phyloP scores from a whole-genome alignment of 2,888 invertebrate genomes.

The Spicauda simplicius region DNA sequence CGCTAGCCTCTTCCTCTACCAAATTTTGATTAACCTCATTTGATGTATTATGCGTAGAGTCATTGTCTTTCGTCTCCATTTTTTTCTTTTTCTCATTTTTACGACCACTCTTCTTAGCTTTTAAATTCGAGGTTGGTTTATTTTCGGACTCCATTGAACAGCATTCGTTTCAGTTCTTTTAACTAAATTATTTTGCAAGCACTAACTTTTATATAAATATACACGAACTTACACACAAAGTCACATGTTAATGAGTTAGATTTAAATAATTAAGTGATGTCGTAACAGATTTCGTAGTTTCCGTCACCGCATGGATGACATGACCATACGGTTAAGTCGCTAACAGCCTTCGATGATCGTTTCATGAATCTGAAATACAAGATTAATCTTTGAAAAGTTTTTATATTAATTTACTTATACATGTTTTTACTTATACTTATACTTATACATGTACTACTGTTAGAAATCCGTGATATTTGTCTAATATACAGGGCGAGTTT shows the following conservation, averaged over 20 bases:
- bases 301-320: conserved; percentile 66
- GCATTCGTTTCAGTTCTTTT: conserved; percentile 57
- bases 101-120: conserved; percentile 59
- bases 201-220: conserved; percentile 27
- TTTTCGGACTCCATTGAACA: conserved; percentile 75
- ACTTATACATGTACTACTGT: no score
- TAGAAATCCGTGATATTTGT: no score
- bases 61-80: conserved; percentile 52
- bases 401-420: background rate
- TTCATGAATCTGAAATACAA: conserved; percentile 63
- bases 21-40: conserved; percentile 55
- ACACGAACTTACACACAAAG: conserved; percentile 55
- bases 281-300: conserved; percentile 56
- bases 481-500: no score
- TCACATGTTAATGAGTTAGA: conserved; percentile 61
- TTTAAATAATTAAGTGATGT: conserved; percentile 61
- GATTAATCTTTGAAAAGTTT: conserved; percentile 35
- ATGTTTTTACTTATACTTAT: background rate
- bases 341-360: conserved; percentile 58
- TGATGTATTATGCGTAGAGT: conserved; percentile 42
- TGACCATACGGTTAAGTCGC: conserved; percentile 52
- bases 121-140: conserved; percentile 55
- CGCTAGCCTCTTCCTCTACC: conserved; percentile 44
- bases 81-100: conserved; percentile 79
- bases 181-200: conserved; percentile 52